Evolutionary conservation across 2,888 invertebrate genomes (phyloP).

Genomic region (Patella depressa): DNA sequence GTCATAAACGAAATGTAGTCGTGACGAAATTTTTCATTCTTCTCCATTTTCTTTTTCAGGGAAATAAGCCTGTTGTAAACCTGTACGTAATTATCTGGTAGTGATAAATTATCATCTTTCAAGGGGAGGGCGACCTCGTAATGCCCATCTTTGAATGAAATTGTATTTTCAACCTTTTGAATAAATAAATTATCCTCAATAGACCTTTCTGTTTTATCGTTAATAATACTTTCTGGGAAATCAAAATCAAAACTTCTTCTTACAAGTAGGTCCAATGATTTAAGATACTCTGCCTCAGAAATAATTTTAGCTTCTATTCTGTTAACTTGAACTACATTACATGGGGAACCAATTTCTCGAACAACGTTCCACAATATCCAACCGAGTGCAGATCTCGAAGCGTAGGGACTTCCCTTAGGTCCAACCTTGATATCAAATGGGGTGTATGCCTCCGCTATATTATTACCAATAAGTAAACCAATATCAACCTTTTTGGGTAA

Average conservation of each 20-base stretch:
- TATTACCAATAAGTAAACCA: conserved; percentile 22
- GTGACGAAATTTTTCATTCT: conserved; percentile 6
- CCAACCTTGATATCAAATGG: conserved; percentile 16
- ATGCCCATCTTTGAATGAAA: background rate
- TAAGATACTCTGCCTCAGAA: background rate
- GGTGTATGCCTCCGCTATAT: conserved; percentile 21
- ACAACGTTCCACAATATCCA: conserved; percentile 14
- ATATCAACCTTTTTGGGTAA: conserved; percentile 6
- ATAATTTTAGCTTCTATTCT: background rate
- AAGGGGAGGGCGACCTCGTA: background rate
- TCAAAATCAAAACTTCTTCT: background rate
- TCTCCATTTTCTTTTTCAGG: conserved; percentile 18
- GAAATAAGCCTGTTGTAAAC: conserved; percentile 11
- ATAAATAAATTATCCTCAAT: background rate
- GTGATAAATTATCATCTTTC: background rate
- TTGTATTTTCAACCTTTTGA: background rate
- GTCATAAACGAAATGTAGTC: conserved; percentile 22
- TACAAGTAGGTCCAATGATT: background rate
- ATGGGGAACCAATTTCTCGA: background rate
- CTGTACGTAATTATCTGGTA: background rate
- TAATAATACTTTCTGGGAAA: background rate
- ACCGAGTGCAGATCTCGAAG: conserved; percentile 14
- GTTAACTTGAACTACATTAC: too few species aligned
- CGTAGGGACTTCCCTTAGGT: conserved; percentile 20
- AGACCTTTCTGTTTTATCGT: background rate